Evolutionary conservation across 2,888 invertebrate species (phyloP).

Genomic region (Pegoplata infirma): DNA sequence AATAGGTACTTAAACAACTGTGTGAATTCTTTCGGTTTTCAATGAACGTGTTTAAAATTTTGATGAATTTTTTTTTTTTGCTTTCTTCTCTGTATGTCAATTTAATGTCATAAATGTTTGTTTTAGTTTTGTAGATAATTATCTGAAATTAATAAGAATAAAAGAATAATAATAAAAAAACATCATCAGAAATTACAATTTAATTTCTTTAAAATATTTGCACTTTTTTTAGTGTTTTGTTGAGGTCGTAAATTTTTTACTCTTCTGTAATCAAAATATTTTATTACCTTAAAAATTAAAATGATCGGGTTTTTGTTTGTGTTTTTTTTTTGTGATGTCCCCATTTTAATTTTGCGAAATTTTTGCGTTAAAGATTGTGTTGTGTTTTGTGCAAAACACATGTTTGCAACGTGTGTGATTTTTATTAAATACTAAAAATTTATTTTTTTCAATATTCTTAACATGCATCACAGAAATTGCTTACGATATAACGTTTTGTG

Average conservation of each 20-base stretch:
- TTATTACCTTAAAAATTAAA: slow-evolving; percentile 50
- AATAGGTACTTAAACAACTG: slow-evolving; percentile 44
- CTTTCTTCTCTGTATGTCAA: neutral
- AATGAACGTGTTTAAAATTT: slow-evolving; percentile 57
- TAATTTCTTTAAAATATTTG: slow-evolving; percentile 41
- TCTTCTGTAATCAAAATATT: slow-evolving; percentile 5
- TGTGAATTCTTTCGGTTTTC: slow-evolving; percentile 59
- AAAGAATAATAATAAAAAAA: slow-evolving; percentile 5
- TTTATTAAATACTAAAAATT: slow-evolving; percentile 23
- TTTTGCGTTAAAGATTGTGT: slow-evolving; percentile 5
- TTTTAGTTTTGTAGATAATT: slow-evolving; percentile 9
- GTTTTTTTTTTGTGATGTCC: slow-evolving; percentile 45
- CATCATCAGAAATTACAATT: slow-evolving; percentile 34
- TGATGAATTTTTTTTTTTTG: slow-evolving; percentile 36
- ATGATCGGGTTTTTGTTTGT: slow-evolving; percentile 20
- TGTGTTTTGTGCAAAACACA: slow-evolving; percentile 22
- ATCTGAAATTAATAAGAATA: slow-evolving; percentile 36
- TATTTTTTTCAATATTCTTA: neutral
- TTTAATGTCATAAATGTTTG: neutral
- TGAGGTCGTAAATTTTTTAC: slow-evolving; percentile 9
- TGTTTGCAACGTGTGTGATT: slow-evolving; percentile 54
- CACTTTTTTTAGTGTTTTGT: slow-evolving; percentile 12
- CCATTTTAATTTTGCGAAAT: slow-evolving; percentile 23
- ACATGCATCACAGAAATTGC: neutral
- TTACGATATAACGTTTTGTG: neutral